Evolutionary conservation across 1,140 invertebrate species (phyloP).

Genomic region (Drosophila watanabei): DNA sequence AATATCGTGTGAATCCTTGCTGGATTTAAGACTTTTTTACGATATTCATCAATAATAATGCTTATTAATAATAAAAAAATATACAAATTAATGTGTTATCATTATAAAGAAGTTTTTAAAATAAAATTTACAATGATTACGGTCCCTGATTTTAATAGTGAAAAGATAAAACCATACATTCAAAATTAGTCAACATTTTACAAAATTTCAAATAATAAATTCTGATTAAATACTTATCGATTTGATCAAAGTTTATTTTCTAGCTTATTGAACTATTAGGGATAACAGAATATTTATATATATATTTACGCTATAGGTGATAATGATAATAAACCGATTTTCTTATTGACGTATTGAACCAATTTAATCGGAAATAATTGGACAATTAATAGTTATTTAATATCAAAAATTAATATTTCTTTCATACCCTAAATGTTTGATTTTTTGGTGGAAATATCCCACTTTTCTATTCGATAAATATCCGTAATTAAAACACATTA

Average conservation of each 20-base stretch:
- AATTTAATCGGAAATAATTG: neutral
- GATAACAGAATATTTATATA: neutral
- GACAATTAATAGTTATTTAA: neutral
- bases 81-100: too few relatives aligned
- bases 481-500: neutral
- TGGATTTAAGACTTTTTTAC: too few relatives aligned
- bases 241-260: neutral
- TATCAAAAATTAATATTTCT: neutral
- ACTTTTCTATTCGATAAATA: neutral
- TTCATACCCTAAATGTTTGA: too few relatives aligned
- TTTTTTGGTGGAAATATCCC: neutral
- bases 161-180: neutral
- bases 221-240: neutral
- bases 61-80: too few relatives aligned
- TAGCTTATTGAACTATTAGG: neutral
- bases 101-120: too few relatives aligned
- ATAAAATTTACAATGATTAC: too few relatives aligned
- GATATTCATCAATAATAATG: too few relatives aligned
- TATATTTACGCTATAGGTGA: neutral
- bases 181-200: neutral
- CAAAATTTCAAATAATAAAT: neutral
- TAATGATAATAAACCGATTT: neutral
- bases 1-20: too few relatives aligned
- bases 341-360: neutral
- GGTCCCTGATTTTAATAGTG: too few relatives aligned